phyloP scores from a whole-genome alignment of 2,797 vertebrate species.

The Nyctibius grandis region DNA sequence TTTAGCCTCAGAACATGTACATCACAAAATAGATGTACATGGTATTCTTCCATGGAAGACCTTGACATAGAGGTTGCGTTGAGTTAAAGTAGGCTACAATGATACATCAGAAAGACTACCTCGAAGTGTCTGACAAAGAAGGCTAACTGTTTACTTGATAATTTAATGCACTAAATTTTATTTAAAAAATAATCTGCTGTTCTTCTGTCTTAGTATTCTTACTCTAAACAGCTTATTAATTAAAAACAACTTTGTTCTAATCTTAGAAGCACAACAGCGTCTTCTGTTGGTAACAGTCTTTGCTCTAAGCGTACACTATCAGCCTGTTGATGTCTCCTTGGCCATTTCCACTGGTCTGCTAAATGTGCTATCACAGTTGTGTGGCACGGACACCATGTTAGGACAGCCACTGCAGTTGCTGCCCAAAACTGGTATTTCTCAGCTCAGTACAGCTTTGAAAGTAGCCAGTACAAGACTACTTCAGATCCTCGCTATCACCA shows the following conservation, averaged over 20 bases:
- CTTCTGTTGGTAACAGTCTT: slow-evolving; percentile 97
- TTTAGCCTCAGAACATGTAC: neutral
- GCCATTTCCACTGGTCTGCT: slow-evolving; percentile 94
- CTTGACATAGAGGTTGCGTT: neutral
- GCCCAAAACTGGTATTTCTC: slow-evolving; percentile 91
- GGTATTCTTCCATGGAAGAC: neutral
- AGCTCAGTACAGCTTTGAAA: slow-evolving; percentile 95
- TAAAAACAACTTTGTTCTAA: neutral
- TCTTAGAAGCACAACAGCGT: slow-evolving; percentile 92
- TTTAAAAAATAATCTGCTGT: neutral
- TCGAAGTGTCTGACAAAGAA: neutral
- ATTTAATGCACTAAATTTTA: neutral
- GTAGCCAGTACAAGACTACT: slow-evolving; percentile 95
- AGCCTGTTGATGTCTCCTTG: slow-evolving; percentile 95
- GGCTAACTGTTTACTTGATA: neutral
- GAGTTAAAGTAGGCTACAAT: neutral
- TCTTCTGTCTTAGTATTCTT: neutral
- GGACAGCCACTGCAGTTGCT: slow-evolving; percentile 92
- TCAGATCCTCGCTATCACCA: slow-evolving; percentile 97
- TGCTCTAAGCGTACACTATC: slow-evolving; percentile 94
- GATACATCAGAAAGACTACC: neutral
- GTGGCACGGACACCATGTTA: slow-evolving; percentile 94
- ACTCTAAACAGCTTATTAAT: neutral
- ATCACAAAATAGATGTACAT: neutral
- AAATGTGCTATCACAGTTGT: slow-evolving; percentile 93